Evolutionary conservation across 2,888 invertebrate species (phyloP), one percentile per base, ranked within the genome.

Genomic region (Drosophila rubida): DNA sequence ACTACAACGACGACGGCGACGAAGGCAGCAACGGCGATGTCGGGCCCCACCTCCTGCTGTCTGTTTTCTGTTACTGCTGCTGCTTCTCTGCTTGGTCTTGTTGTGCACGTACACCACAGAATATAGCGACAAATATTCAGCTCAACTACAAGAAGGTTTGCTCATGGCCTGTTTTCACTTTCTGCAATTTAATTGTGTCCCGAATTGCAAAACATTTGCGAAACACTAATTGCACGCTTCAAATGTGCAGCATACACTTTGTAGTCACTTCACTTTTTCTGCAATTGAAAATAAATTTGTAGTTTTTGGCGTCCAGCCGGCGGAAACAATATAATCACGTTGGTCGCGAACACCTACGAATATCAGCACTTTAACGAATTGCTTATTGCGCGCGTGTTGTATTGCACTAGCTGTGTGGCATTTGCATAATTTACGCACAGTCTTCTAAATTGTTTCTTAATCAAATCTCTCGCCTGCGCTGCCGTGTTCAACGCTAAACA

Each of bases 71-170:
- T 39, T 68, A 77, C 68, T 65, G 63, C 14, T 60, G 69, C 39
- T 44, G 75, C 76, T 79, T 67, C 63, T 64, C 48, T 48, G 71
- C 22, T 41, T 49, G 30, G n/a, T n/a, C 64, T 70, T 53, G 48
- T 70, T 53, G 48, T 81, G 83, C 88, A 87, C 88, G 86, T 87
- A 82, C 76, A 87, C 88, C 87, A 84, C 59, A 63, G 48, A 49
- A 63, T 27, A 19, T 42, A 22, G 59, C 66, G 66, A 70, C 60
- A 53, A 54, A 67, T 61, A 39, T 67, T 55, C 32, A 67, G 54
- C 62, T 64, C 68, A 19, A 19, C 19, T 19, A 19, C 19, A 19
- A 19, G 19, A 19, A 19, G 2, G 19, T 19, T 19, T 19, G 19
- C 32, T n/a, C n/a, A 59, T 80, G 78, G 75, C 74, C 78, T 67